Conservation (phyloP, 2,113 vertebrate genomes). For the Poeciliopsis retropinna region DNA sequence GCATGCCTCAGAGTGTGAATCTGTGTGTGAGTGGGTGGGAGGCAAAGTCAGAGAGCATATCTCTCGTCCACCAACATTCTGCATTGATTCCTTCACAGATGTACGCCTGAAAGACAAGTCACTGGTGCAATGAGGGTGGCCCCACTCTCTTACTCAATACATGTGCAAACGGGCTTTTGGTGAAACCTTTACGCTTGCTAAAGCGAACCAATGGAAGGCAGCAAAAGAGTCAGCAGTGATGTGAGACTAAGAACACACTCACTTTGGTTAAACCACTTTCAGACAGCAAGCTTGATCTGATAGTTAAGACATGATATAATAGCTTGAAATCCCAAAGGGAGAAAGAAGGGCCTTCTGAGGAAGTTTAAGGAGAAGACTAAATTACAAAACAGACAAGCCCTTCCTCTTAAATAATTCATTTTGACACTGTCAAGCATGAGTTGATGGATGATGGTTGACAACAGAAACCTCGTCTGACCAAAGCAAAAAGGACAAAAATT, state of each 20-base stretch:
- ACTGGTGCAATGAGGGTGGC: constrained; percentile 58
- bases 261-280: constrained; percentile 27
- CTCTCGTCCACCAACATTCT: constrained; percentile 70
- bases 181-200: constrained; percentile 44
- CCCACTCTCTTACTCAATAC: constrained; percentile 58
- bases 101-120: constrained; percentile 60
- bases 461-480: constrained; percentile 30
- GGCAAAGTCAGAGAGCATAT: constrained; percentile 66
- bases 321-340: constrained; percentile 18
- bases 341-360: constrained; percentile 7
- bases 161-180: constrained; percentile 42
- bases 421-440: constrained; percentile 26
- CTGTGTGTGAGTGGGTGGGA: constrained; percentile 63
- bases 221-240: constrained; percentile 52
- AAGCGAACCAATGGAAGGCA: constrained; percentile 43
- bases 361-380: constrained; percentile 37
- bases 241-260: constrained; percentile 43
- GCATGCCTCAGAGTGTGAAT: constrained; percentile 28
- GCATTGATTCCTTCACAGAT: constrained; percentile 73
- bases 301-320: constrained; percentile 24
- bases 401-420: constrained; percentile 8
- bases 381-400: constrained; percentile 15
- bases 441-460: not conserved
- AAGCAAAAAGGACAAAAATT: constrained; percentile 25
- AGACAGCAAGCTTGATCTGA: constrained; percentile 25